phyloP scores from a whole-genome alignment of 2,797 vertebrate genomes.

The Gastrophryne carolinensis region DNA sequence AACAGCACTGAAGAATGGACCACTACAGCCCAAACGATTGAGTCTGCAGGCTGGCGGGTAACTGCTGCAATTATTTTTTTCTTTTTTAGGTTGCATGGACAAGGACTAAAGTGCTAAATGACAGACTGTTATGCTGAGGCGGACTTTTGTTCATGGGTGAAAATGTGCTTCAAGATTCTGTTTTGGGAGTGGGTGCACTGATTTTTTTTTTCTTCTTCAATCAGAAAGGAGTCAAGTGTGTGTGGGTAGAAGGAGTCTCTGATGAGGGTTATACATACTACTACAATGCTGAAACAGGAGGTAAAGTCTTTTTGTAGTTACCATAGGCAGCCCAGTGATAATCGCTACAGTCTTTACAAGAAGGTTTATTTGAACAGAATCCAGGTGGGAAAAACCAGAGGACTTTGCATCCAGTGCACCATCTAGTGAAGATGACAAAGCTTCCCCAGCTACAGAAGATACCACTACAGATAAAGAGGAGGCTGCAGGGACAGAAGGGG shows the following conservation, averaged over 20 bases:
- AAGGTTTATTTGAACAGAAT: constrained; percentile 71
- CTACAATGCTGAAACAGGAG: constrained; percentile 87
- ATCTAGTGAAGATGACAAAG: constrained; percentile 36
- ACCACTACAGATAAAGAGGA: constrained; percentile 5
- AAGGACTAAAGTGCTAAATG: too few relatives aligned
- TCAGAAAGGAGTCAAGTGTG: constrained; percentile 63
- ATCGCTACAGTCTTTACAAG: neutral
- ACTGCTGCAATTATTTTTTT: too few relatives aligned
- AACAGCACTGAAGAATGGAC: too few relatives aligned
- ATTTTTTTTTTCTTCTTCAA: constrained; percentile 32
- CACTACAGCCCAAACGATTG: too few relatives aligned
- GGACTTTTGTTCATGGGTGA: too few relatives aligned
- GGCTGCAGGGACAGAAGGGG: too few relatives aligned
- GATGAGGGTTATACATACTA: constrained; percentile 89
- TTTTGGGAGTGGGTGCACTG: too few relatives aligned
- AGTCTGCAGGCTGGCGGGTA: too few relatives aligned
- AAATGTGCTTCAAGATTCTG: too few relatives aligned
- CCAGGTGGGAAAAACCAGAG: constrained; percentile 88
- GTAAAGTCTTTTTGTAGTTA: constrained; percentile 62
- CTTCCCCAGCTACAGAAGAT: neutral
- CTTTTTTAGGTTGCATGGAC: too few relatives aligned
- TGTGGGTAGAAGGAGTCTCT: constrained; percentile 85
- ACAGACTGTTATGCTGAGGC: too few relatives aligned
- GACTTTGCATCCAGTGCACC: constrained; percentile 64
- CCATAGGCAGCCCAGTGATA: neutral